Base-by-base conservation (phyloP, 2,888 invertebrate genomes). In the Pachydiplax longipennis region DNA sequence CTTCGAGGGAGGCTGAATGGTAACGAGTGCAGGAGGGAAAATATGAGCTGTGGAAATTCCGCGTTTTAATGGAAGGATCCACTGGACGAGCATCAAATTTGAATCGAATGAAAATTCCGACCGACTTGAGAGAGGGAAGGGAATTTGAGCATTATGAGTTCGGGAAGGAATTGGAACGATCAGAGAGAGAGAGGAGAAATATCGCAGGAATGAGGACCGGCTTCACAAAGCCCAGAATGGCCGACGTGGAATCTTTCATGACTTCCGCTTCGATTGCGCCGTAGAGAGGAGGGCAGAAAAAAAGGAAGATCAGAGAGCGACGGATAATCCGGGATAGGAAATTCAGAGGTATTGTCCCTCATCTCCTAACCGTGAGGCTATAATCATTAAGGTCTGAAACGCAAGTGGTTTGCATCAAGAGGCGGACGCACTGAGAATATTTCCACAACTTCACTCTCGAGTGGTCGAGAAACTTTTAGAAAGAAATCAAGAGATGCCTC, bases 41-140 rank as follows among this genome's bases (percentile, higher is more conserved):
- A 48, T 81, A 35, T n/a, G 81, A 81, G 53, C 18, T 48, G 58
- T 18, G 44, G 81, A 13, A 58, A 65, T 37, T 87, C 58, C 37
- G 35, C 87, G 37, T 58, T 83, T 58, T 83, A 61, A 83, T 83
- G 58, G 83, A 65, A 87, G 65, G 35, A 61, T 87, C 61, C 40
- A 37, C 15, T 40, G 87, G 87, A 37, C 87, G 87, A 61, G 90
- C 81, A 90, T 90, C 90, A 90, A 81, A 81, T 90, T 90, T 53
- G 90, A 90, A 81, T 90, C 81, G 90, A 90, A 90, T 81, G 90
- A 81, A 80, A 90, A 90, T 90, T 90, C 90, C 90, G 53, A 58
- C 80, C 81, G 80, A 82, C 65, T 81, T 58, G 90, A 53, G 73
- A 53, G 44, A 73, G 44, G 61, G 37, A 35, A 83, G 80, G 73